Percentiles rank a stretch among this genome's conserved stretches.
Conservation (phyloP, 1,140 invertebrate species). For the Cotesia vestalis region DNA sequence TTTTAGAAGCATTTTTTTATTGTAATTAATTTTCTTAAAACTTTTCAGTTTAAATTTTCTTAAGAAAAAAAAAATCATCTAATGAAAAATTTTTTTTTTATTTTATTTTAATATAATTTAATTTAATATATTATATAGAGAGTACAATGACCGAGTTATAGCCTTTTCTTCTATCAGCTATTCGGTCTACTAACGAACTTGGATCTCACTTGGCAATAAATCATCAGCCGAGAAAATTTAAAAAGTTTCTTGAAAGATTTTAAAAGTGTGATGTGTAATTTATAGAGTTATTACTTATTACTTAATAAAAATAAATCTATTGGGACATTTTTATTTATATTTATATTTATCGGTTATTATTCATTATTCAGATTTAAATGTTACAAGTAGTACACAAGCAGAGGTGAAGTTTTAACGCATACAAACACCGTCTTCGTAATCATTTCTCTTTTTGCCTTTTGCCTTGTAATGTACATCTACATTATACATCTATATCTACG, state of each 20-base stretch:
- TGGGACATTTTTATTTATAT: no score
- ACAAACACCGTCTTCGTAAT: constrained; percentile 7
- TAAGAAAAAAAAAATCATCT: not conserved
- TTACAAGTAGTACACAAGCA: not conserved
- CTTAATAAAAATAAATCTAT: no score
- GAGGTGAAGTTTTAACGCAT: constrained; percentile 1
- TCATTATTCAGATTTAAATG: constrained; percentile 1
- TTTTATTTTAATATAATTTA: not conserved
- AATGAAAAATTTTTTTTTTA: not conserved
- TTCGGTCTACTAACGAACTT: constrained; percentile 18
- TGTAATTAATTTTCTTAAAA: not conserved
- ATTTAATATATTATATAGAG: not conserved
- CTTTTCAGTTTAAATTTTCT: not conserved
- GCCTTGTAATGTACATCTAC: not conserved
- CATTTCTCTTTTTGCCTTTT: not conserved
- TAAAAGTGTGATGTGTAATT: no score
- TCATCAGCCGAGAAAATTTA: not conserved
- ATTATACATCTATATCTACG: not conserved
- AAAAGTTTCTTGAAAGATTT: not conserved
- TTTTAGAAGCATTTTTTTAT: no score
- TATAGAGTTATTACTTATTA: no score
- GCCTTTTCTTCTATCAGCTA: constrained; percentile 6
- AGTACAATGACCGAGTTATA: constrained; percentile 22
- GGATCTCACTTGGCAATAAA: constrained; percentile 7
- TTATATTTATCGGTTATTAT: no score